phyloP scores from a whole-genome alignment of 2,113 vertebrate species.

The Echinops telfairi region DNA sequence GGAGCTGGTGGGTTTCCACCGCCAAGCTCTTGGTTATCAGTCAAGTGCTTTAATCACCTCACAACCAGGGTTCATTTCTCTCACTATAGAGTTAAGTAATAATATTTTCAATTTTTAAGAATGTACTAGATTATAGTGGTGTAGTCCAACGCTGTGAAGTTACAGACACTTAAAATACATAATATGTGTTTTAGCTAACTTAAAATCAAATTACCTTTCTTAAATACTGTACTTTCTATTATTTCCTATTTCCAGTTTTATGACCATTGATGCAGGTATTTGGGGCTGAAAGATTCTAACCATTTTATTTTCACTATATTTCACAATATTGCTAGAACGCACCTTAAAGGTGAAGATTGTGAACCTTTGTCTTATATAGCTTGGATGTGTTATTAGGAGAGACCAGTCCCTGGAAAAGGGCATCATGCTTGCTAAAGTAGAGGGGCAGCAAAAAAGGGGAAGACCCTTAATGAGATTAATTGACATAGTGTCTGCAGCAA shows the following conservation, averaged over 20 bases:
- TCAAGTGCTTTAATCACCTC: too few relatives aligned
- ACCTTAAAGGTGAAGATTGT: too few relatives aligned
- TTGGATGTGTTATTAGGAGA: too few relatives aligned
- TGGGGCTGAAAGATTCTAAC: conserved; percentile 70
- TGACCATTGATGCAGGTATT: conserved; percentile 66
- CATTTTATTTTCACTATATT: background rate
- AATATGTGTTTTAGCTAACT: conserved; percentile 73
- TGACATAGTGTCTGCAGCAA: too few relatives aligned
- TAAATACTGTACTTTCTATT: conserved; percentile 71
- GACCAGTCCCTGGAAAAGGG: too few relatives aligned
- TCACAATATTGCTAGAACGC: conserved; percentile 32
- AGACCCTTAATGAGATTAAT: too few relatives aligned
- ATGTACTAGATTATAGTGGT: background rate
- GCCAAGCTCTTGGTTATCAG: too few relatives aligned
- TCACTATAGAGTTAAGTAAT: background rate
- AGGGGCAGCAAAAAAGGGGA: too few relatives aligned
- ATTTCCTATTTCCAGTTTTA: conserved; percentile 68
- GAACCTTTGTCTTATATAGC: too few relatives aligned
- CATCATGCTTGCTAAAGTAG: too few relatives aligned
- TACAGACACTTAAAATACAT: conserved; percentile 71
- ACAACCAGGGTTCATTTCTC: too few relatives aligned
- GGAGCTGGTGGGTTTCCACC: too few relatives aligned
- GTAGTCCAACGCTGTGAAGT: conserved; percentile 57
- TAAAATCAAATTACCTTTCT: conserved; percentile 69
- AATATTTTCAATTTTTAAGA: conserved; percentile 56